These are phyloP conservation scores for Furcula furcula DNA, from an alignment of 2,888 invertebrate genomes.

Conservation along the genomic window DNA sequence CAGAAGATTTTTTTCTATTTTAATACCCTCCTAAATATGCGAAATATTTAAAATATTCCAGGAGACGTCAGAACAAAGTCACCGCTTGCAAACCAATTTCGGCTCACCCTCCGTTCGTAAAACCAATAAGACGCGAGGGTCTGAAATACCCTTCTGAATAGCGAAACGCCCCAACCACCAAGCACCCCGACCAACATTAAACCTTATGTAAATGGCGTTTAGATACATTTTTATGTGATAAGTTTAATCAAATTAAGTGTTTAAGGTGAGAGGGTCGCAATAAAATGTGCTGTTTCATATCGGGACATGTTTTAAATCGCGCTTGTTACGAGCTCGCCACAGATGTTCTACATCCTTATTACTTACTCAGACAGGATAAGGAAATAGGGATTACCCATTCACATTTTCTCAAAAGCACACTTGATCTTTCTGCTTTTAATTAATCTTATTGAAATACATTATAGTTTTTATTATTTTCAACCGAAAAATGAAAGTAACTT, in stretches of 20 bases:
- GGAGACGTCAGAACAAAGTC: conserved; percentile 59
- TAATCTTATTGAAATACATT: too few species aligned
- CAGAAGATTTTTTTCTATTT: too few species aligned
- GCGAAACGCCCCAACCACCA: conserved; percentile 60
- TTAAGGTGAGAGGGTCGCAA: conserved; percentile 51
- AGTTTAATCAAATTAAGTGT: conserved; percentile 38
- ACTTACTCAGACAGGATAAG: neutral
- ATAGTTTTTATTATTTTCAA: too few species aligned
- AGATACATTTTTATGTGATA: conserved; percentile 25
- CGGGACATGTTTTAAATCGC: conserved; percentile 46
- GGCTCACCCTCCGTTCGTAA: conserved; percentile 69
- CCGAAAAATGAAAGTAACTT: too few species aligned
- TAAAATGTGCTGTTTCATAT: conserved; percentile 39
- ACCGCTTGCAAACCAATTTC: conserved; percentile 46
- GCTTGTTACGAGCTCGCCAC: conserved; percentile 32
- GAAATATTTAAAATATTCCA: conserved; percentile 17
- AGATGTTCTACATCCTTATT: conserved; percentile 21
- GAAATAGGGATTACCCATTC: too few species aligned
- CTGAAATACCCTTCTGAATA: conserved; percentile 43
- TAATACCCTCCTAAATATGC: too few species aligned
- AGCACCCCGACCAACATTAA: conserved; percentile 23
- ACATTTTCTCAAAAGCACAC: too few species aligned
- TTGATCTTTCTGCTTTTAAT: too few species aligned
- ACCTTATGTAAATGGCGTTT: conserved; percentile 18
- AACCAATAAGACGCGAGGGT: conserved; percentile 78